phyloP scores from a whole-genome alignment of 2,888 invertebrate genomes.

The Campoplex nolae region DNA sequence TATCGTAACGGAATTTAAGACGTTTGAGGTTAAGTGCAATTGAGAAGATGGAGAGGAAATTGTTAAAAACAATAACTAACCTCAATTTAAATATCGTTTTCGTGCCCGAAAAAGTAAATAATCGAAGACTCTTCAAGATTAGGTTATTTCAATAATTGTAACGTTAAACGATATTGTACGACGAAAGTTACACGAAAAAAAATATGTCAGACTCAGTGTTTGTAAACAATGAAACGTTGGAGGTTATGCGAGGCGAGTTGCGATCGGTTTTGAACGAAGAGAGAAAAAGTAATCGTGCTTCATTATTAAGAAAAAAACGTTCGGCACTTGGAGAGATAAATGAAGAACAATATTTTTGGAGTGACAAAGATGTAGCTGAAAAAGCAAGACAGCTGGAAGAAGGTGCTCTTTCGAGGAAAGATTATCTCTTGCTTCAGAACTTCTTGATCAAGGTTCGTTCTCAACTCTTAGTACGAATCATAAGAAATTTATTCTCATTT shows the following conservation, averaged over 20 bases:
- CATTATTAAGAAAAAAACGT: constrained; percentile 75
- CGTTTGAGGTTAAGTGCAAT: neutral
- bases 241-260: constrained; percentile 74
- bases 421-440: constrained; percentile 79
- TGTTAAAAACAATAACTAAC: neutral
- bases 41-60: neutral
- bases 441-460: constrained; percentile 79
- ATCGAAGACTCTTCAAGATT: neutral
- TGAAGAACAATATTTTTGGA: constrained; percentile 64
- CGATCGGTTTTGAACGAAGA: constrained; percentile 70
- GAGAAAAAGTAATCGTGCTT: constrained; percentile 75
- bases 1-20: neutral
- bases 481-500: neutral
- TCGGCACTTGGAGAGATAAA: constrained; percentile 73
- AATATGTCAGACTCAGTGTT: neutral
- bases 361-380: constrained; percentile 71
- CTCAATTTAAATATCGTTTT: neutral
- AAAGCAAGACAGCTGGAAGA: constrained; percentile 75
- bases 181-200: neutral
- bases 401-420: constrained; percentile 73
- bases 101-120: neutral
- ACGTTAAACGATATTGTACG: neutral
- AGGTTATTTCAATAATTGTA: neutral
- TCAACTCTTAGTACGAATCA: neutral
- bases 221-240: constrained; percentile 44